Evolutionary conservation across 2,113 vertebrate genomes (phyloP).

Genomic region (Pelusios castaneus): DNA sequence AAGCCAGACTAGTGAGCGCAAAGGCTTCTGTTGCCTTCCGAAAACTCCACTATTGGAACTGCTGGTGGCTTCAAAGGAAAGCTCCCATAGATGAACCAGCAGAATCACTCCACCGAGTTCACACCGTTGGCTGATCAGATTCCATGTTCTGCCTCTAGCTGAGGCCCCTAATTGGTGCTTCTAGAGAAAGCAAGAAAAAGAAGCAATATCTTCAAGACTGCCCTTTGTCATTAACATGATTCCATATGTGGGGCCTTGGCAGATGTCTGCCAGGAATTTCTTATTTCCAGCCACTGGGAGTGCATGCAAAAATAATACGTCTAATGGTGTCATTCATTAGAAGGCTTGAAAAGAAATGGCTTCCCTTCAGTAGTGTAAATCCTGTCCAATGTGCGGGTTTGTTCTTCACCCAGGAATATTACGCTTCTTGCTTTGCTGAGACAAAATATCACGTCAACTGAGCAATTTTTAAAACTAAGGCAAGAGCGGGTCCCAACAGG

Average conservation of each 20-base stretch:
- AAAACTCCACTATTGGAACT: background rate
- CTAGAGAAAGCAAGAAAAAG: background rate
- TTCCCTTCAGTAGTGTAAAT: rapidly evolving
- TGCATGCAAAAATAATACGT: background rate
- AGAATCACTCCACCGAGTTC: background rate
- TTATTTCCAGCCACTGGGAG: background rate
- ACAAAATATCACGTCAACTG: background rate
- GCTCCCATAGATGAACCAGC: background rate
- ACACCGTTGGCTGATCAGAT: background rate
- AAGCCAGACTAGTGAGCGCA: background rate
- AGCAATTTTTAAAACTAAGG: background rate
- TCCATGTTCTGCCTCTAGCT: background rate
- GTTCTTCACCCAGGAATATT: background rate
- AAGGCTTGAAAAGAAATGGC: background rate
- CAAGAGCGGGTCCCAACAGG: rapidly evolving
- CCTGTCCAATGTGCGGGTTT: rapidly evolving
- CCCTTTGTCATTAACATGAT: rapidly evolving
- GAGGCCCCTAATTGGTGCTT: background rate
- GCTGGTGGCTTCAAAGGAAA: background rate
- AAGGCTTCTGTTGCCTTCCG: background rate
- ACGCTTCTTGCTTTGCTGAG: rapidly evolving
- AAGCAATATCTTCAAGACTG: rapidly evolving
- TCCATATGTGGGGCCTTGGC: background rate
- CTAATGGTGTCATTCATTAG: background rate
- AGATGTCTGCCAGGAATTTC: background rate